Base-by-base conservation (phyloP, 2,113 vertebrate genomes). In the Actenoides hombroni region DNA sequence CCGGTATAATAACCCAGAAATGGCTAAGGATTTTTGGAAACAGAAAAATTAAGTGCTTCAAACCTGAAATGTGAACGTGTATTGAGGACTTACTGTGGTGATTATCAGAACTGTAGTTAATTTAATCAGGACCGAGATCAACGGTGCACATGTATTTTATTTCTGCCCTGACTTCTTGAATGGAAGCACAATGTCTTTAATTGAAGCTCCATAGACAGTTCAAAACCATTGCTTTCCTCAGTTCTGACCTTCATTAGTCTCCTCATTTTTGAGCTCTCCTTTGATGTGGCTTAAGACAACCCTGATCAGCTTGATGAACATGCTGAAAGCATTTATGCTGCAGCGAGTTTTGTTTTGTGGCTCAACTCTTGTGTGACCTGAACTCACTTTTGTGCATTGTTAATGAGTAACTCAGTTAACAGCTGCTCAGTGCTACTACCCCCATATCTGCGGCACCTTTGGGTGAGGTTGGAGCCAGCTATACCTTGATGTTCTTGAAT, bases 71-170 rank as follows among this genome's bases (percentile, higher is more conserved):
- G 11, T 25, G 24, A 11, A 20, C 0, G 0, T 31, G 31, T 59
- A 4, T 20, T 40, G 8, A 77, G 42, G 25, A 23, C 15, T 60
- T 69, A 29, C 39, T 0, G 0, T 26, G 23, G 4, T 60, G 68
- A 44, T 40, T 33, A 29, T 53, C 48, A 80, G 49, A 81, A 67
- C 26, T 49, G 4, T 29, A 51, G 35, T 42, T 73, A 75, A n/a
- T 49, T 60, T 85, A 35, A 73, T 23, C 1, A 1, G 16, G 29
- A 60, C 23, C 42, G 39, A 69, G 35, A 29, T 68, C n/a, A 87
- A 0, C 33, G 42, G n/a, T 46, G 19, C n/a, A 21, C 9, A 13
- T 6, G 9, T 69, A 60, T 10, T 69, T 28, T 48, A 46, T 73
- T 88, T 86, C 59, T 83, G 23, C 8, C 33, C 19, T 64, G 31